Evolutionary conservation across 2,888 invertebrate species (phyloP).

Genomic region (Gari tellinella): DNA sequence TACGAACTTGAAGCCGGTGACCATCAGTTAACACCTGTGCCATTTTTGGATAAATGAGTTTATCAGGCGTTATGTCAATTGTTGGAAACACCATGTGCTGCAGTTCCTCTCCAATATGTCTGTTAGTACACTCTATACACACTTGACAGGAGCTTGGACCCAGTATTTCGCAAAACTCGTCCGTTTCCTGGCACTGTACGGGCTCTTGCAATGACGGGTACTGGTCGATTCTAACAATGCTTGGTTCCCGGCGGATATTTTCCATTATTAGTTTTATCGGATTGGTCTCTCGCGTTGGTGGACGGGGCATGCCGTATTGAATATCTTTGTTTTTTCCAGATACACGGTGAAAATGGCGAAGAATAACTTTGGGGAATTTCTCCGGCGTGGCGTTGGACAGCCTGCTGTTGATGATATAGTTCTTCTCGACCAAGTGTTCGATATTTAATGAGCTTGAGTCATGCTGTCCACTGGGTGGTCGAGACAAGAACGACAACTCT

Average conservation of each 20-base stretch:
- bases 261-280: conserved; percentile 61
- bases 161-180: conserved; percentile 73
- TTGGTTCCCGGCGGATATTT: conserved; percentile 63
- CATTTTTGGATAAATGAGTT: conserved; percentile 61
- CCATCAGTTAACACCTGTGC: conserved; percentile 63
- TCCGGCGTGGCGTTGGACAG: conserved; percentile 60
- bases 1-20: conserved; percentile 65
- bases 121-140: conserved; percentile 74
- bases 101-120: conserved; percentile 71
- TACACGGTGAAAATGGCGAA: conserved; percentile 69
- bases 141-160: conserved; percentile 73
- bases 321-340: conserved; percentile 53
- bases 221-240: conserved; percentile 54
- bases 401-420: conserved; percentile 66
- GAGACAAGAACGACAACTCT: conserved; percentile 53
- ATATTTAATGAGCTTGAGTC: conserved; percentile 52
- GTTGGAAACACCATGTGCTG: conserved; percentile 71
- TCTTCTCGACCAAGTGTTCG: conserved; percentile 67
- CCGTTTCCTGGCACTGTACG: conserved; percentile 47
- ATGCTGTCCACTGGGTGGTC: conserved; percentile 14
- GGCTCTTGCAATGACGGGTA: conserved; percentile 63
- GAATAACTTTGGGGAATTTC: conserved; percentile 68
- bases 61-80: conserved; percentile 65
- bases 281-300: conserved; percentile 61
- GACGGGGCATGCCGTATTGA: conserved; percentile 73